Evolutionary conservation across 2,888 invertebrate genomes (phyloP), one percentile per base, ranked within the genome.

Genomic region (Cantharis lateralis): DNA sequence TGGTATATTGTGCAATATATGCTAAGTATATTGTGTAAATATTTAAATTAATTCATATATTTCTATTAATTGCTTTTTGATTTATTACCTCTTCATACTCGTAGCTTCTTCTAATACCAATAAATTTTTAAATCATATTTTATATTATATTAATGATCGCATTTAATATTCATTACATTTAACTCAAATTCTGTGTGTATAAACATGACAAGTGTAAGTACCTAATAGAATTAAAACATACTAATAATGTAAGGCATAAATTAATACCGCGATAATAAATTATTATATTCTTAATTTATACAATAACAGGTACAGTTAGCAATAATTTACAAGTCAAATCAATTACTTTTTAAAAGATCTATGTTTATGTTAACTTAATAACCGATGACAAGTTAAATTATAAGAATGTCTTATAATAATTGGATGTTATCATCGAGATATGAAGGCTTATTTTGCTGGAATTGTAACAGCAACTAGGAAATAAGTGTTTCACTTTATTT

Each of bases 271-370:
- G 7, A 48, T 48, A 48, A 48, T 48, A 48, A 48, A 48, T 48
- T 48, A 48, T 48, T 48, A 48, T 48, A 48, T 48, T 48, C 48
- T 48, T 48, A 48, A 48, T 48, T 48, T 48, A 48, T 48, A 48
- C 48, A 48, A 48, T 48, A 48, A 48, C 48, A 48, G 48, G 48
- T 48, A 48, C 18, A 20, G 64, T 66, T 24, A 66, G 64, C 16
- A 66, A 20, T 66, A 66, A 66, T 66, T 66, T 66, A 20, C 64
- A 66, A 66, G 64, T 66, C 64, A 66, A 66, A 66, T 66, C 64
- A 66, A 66, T 66, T 18, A n/a, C 48, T 48, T 48, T 48, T 48
- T 7, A 28, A 48, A 48, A 48, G 48, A 48, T 48, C n/a, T 48
- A 48, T 48, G 48, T 48, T 48, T 48, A 48, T 48, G 48, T n/a